Evolutionary conservation across 2,797 vertebrate genomes (phyloP), one percentile per base, ranked within the genome.

Genomic region (Amblyraja radiata): DNA sequence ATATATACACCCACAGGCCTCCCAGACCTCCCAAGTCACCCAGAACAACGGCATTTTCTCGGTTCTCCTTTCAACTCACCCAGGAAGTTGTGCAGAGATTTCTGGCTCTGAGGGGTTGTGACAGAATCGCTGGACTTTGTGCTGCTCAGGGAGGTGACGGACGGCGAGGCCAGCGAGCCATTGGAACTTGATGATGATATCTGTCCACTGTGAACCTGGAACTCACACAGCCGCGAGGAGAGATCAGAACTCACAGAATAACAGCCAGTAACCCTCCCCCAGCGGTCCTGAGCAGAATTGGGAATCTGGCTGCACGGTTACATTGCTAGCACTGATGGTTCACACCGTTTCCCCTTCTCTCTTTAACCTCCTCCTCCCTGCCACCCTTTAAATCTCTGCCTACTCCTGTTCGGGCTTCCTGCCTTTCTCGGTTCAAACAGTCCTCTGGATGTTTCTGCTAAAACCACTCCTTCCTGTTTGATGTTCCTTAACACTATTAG

Each of bases 61-160:
- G 90, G 68, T n/a, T 28, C 90, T 91, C 71, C n/a, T 10, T 76
- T 1, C 71, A 0, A 36, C 95, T 95, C 96, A 99, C 98, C 98
- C 93, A 99, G 95, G 94, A 99, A 95, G 95, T 93, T 98, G 93
- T 98, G 98, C 94, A 99, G 96, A 0, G 98, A 96, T 65, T 97
- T 97, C 95, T 96, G 95, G 94, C 97, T 97, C 39, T 76, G 90
- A 81, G 97, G 96, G 94, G 98, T 99, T 94, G 97, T 97, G 83
- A 96, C 95, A 0, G 98, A 98, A 93, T 98, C 97, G 0, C 98
- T 99, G 93, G 98, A 97, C 94, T 97, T 97, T 65, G 96, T 97
- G 0, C 97, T 97, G 0, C 98, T 98, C 32, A 97, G 97, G 1
- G 97, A 98, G 16, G 97, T 97, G 90, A 96, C 97, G 95, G 96